Percentiles rank a stretch among this genome's conserved stretches.
Evolutionary conservation across 2,113 vertebrate genomes (phyloP).

Genomic region (Paralichthys olivaceus): DNA sequence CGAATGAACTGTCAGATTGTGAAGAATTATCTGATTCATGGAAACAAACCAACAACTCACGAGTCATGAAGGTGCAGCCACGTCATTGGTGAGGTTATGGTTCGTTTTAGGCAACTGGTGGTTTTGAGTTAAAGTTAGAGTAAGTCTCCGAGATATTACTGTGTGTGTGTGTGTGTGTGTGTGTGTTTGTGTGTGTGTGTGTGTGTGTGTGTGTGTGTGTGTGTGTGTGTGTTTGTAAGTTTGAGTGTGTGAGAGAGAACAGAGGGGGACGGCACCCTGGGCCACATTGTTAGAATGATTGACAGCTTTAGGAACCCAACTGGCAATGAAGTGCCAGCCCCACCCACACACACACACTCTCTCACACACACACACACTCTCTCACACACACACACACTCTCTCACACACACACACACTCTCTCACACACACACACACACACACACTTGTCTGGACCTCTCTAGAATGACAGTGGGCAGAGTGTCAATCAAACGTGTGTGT

Average conservation of each 20-base stretch:
- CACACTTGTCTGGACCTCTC: conserved; percentile 29
- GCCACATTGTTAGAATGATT: conserved; percentile 73
- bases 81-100: too few species aligned
- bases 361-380: conserved; percentile 32
- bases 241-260: conserved; percentile 1
- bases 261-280: conserved; percentile 54
- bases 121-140: too few species aligned
- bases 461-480: conserved; percentile 20
- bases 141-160: background rate
- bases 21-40: too few species aligned
- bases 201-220: conserved; percentile 2
- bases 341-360: conserved; percentile 29
- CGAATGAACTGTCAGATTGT: too few species aligned
- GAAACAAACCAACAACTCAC: too few species aligned
- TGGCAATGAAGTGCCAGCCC: conserved; percentile 43
- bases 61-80: too few species aligned
- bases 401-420: conserved; percentile 33
- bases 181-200: conserved; percentile 24
- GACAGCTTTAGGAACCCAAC: conserved; percentile 67
- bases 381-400: conserved; percentile 21
- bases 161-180: conserved; percentile 16
- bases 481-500: conserved; percentile 61
- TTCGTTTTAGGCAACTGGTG: too few species aligned
- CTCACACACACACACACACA: conserved; percentile 27
- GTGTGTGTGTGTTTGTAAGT: conserved; percentile 10